phyloP scores from a whole-genome alignment of 1,140 invertebrate genomes.

The Drosophila ananassae region DNA sequence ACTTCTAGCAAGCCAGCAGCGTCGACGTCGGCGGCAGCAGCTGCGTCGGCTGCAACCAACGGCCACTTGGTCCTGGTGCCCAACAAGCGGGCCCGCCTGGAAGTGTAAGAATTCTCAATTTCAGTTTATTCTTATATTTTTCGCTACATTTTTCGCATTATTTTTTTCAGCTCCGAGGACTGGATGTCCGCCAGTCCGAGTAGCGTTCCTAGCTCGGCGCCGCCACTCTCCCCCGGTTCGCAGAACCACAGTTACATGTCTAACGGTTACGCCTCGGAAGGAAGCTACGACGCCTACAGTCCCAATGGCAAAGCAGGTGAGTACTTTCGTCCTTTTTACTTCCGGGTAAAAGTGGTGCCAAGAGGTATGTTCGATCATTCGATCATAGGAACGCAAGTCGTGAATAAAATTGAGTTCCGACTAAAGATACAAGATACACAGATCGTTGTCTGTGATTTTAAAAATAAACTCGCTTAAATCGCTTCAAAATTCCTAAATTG shows the following conservation, averaged over 20 bases:
- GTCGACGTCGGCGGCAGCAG: background rate
- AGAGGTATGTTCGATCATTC: too few relatives aligned
- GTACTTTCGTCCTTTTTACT: slow-evolving; percentile 63
- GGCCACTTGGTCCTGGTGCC: slow-evolving; percentile 70
- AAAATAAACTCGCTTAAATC: too few relatives aligned
- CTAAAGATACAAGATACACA: too few relatives aligned
- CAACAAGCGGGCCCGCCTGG: slow-evolving; percentile 71
- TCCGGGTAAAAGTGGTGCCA: too few relatives aligned
- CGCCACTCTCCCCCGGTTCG: slow-evolving; percentile 86
- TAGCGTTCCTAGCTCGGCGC: slow-evolving; percentile 86
- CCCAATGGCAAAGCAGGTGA: slow-evolving; percentile 93
- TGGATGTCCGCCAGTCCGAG: slow-evolving; percentile 87
- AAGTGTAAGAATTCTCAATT: slow-evolving; percentile 62
- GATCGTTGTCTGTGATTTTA: too few relatives aligned
- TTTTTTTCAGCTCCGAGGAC: slow-evolving; percentile 85
- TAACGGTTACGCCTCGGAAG: slow-evolving; percentile 92
- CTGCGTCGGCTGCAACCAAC: slow-evolving; percentile 44
- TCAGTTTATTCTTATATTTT: background rate
- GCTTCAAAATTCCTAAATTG: too few relatives aligned
- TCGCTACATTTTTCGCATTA: background rate
- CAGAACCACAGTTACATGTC: slow-evolving; percentile 86
- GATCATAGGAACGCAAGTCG: too few relatives aligned
- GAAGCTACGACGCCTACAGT: slow-evolving; percentile 94
- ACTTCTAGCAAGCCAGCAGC: slow-evolving; percentile 24
- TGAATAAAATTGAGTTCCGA: too few relatives aligned